These are phyloP conservation scores for Eupithecia dodoneata DNA, from an alignment of 2,888 invertebrate species.

Conservation along the genomic window DNA sequence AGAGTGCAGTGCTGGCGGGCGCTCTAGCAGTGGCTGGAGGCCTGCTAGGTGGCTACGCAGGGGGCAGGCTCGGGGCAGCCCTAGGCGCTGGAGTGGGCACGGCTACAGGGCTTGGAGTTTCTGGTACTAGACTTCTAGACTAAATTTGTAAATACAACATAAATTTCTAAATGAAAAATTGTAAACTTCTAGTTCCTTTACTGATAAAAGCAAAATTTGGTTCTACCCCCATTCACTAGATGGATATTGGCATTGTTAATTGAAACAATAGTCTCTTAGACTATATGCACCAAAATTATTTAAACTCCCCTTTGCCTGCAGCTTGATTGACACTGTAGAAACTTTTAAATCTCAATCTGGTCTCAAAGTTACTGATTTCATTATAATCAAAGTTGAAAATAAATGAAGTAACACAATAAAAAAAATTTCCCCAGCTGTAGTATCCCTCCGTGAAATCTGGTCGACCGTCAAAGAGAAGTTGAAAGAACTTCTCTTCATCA, in stretches of 20 bases:
- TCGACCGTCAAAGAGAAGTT: constrained; percentile 60
- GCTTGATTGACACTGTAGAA: not conserved
- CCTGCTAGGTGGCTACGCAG: constrained; percentile 64
- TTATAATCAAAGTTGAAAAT: not conserved
- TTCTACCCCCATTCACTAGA: not conserved
- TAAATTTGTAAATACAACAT: not conserved
- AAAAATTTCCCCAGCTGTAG: constrained; percentile 59
- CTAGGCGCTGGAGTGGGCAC: constrained; percentile 70
- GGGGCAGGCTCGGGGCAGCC: constrained; percentile 67
- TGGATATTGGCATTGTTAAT: not conserved
- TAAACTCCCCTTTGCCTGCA: too few species aligned
- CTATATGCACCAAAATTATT: too few species aligned
- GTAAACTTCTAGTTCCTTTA: not conserved
- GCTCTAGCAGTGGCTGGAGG: constrained; percentile 66
- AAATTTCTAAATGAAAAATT: too few species aligned
- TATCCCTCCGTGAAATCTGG: constrained; percentile 72
- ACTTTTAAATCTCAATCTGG: not conserved
- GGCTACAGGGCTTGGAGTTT: constrained; percentile 63
- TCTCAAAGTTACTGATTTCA: not conserved
- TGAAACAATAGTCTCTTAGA: not conserved
- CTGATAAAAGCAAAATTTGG: not conserved
- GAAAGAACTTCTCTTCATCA: constrained; percentile 64
- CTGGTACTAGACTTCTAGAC: constrained; percentile 49
- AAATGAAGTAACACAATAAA: not conserved
- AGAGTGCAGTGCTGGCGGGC: constrained; percentile 60